phyloP scores from a whole-genome alignment of 2,113 vertebrate genomes.

The Perognathus longimembris region DNA sequence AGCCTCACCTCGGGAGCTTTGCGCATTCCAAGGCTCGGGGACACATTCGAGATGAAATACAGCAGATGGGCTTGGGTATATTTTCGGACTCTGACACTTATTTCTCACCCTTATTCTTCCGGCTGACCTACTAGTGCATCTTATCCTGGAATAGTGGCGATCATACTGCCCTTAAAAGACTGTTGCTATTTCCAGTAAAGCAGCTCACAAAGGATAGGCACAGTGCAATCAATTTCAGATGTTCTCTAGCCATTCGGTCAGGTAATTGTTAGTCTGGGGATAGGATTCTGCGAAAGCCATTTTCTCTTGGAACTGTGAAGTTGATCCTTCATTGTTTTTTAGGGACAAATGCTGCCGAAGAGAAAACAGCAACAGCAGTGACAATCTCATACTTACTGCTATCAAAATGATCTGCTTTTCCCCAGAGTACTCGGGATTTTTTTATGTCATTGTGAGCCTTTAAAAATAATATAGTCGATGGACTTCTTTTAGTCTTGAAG shows the following conservation, averaged over 20 bases:
- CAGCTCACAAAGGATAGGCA: neutral
- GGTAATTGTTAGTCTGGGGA: neutral
- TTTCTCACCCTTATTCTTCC: neutral
- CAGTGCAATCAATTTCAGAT: neutral
- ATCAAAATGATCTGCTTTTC: slow-evolving; percentile 6
- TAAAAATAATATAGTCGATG: neutral
- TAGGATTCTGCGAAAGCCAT: slow-evolving; percentile 12
- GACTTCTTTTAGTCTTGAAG: neutral
- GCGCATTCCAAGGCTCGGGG: neutral
- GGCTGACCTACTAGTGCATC: neutral
- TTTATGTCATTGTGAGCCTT: neutral
- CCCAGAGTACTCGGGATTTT: slow-evolving; percentile 5
- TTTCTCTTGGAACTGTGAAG: slow-evolving; percentile 22
- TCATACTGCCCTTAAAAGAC: neutral
- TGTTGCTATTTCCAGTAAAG: slow-evolving; percentile 7
- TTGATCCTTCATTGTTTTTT: slow-evolving; percentile 13
- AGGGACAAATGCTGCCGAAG: neutral
- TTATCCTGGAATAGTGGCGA: neutral
- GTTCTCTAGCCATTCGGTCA: neutral
- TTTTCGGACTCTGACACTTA: slow-evolving; percentile 13
- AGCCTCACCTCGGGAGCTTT: neutral
- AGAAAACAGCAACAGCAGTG: neutral
- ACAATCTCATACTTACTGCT: neutral
- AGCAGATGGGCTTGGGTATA: neutral
- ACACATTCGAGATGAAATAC: neutral